Percentiles rank a stretch among this genome's conserved stretches.
Conservation (phyloP, 1,140 invertebrate species). For the Acromyrmex echinatior region DNA sequence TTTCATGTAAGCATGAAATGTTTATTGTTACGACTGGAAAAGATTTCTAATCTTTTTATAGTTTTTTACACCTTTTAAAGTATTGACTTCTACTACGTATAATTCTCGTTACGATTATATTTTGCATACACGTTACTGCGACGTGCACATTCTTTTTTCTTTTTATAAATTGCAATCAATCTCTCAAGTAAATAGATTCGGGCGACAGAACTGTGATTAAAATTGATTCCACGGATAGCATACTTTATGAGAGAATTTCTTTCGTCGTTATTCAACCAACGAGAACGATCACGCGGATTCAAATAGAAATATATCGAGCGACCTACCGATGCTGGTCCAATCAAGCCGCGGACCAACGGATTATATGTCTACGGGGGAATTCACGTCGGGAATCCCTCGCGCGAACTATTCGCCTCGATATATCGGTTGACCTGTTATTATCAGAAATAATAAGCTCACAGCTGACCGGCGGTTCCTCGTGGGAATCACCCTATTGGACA, state of each 20-base stretch:
- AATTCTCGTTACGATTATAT: constrained; percentile 6
- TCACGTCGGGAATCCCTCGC: constrained; percentile 37
- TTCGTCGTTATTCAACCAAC: constrained; percentile 35
- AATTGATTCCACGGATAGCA: constrained; percentile 57
- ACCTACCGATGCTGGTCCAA: constrained; percentile 47
- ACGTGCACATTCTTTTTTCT: not conserved
- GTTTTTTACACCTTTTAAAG: not conserved
- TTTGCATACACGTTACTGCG: constrained; percentile 34
- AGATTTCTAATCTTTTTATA: not conserved
- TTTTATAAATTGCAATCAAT: constrained; percentile 50
- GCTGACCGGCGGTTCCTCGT: constrained; percentile 27
- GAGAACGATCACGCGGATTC: constrained; percentile 54
- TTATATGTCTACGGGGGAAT: constrained; percentile 56
- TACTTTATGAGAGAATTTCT: constrained; percentile 60
- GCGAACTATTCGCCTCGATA: constrained; percentile 56
- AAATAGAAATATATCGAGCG: constrained; percentile 58
- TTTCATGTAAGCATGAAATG: not conserved
- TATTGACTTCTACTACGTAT: not conserved
- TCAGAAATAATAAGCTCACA: constrained; percentile 71
- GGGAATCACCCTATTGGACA: constrained; percentile 61
- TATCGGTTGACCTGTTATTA: constrained; percentile 62
- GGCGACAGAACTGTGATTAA: constrained; percentile 56
- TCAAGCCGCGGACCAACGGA: constrained; percentile 54
- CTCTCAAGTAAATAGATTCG: constrained; percentile 54
- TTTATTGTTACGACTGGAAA: not conserved